Percentiles rank a stretch among this genome's conserved stretches.
Conservation (phyloP, 2,113 vertebrate genomes). For the Python bivittatus region DNA sequence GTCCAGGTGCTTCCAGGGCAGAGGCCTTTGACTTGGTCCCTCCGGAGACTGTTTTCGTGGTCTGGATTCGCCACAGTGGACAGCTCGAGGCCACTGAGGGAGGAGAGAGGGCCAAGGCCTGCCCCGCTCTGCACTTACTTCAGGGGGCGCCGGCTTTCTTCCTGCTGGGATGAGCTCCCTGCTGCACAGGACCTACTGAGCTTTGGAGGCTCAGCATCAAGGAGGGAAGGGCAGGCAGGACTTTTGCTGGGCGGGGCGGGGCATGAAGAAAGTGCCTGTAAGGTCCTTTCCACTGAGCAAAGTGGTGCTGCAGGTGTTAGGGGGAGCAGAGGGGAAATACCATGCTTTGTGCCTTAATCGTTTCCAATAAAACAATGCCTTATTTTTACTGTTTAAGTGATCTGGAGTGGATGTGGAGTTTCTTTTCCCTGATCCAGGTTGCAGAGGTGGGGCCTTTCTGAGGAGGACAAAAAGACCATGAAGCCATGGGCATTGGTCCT, state of each 20-base stretch:
- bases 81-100: no score
- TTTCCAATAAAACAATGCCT: neutral
- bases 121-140: no score
- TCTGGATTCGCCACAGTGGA: no score
- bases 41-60: no score
- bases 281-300: neutral
- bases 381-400: neutral
- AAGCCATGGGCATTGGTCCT: no score
- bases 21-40: rapidly evolving
- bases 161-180: no score
- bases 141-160: no score
- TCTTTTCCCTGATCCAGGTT: neutral
- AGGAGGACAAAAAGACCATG: no score
- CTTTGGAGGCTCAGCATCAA: neutral
- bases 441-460: no score
- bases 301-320: neutral
- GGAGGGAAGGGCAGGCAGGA: no score
- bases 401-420: neutral
- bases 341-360: neutral
- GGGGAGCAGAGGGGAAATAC: no score
- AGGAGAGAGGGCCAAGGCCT: no score
- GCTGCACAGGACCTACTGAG: neutral
- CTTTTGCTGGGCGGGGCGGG: neutral
- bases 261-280: neutral
- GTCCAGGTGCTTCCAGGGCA: neutral